These are phyloP conservation scores for Psilopsiagon aurifrons DNA, from an alignment of 2,113 vertebrate genomes.

Conservation along the genomic window DNA sequence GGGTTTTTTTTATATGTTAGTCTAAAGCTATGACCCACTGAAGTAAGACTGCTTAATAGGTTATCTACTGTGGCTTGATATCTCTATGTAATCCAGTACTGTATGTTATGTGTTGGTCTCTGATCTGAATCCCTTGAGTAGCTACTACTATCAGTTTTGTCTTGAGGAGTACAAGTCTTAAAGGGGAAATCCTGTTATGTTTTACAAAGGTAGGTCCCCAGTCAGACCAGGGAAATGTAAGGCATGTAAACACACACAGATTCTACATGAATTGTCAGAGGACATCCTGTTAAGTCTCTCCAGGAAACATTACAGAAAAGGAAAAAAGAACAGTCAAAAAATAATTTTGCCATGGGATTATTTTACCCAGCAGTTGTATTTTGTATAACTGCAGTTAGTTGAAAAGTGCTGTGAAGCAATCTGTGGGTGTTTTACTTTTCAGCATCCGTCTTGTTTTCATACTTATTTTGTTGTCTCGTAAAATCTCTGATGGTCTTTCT, in stretches of 20 bases:
- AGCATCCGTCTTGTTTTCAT: neutral
- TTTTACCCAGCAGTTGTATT: neutral
- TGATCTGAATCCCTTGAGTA: neutral
- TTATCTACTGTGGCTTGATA: accelerated
- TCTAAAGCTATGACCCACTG: neutral
- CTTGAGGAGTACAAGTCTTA: neutral
- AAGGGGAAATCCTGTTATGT: neutral
- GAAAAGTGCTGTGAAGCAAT: neutral
- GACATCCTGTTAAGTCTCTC: neutral
- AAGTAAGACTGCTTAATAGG: neutral
- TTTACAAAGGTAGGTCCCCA: neutral
- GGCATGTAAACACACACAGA: neutral
- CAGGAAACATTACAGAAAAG: neutral
- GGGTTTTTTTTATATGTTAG: neutral
- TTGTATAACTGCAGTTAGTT: neutral
- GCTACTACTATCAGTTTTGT: neutral
- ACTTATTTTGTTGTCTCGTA: neutral
- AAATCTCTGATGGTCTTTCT: neutral
- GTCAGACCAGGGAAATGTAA: neutral
- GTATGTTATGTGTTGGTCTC: neutral
- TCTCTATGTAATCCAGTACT: too few relatives aligned
- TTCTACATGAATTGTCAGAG: accelerated
- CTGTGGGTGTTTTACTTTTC: neutral
- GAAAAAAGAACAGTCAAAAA: neutral
- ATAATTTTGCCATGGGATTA: neutral